Evolutionary conservation across 2,113 vertebrate species (phyloP).

Genomic region (Laticauda laticaudata): DNA sequence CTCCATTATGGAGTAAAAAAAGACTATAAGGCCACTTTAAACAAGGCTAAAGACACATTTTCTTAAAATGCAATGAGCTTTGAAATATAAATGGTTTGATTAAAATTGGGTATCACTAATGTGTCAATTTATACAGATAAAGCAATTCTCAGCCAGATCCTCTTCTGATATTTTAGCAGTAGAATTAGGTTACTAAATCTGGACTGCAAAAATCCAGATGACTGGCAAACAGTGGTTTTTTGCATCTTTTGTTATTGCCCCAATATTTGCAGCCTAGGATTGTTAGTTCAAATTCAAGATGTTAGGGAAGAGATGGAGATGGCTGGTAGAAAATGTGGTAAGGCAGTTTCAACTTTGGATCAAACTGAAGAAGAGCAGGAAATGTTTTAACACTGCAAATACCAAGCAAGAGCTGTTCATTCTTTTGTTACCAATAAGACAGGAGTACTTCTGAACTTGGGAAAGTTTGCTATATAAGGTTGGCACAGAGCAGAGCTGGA

Average conservation of each 20-base stretch:
- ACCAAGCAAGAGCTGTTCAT: background rate
- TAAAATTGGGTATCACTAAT: background rate
- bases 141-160: background rate
- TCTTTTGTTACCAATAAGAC: constrained; percentile 1
- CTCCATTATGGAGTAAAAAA: background rate
- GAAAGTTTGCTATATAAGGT: constrained; percentile 44
- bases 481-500: constrained; percentile 46
- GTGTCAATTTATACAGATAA: background rate
- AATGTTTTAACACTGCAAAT: background rate
- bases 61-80: background rate
- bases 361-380: background rate
- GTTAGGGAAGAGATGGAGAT: background rate
- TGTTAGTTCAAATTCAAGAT: background rate
- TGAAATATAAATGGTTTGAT: background rate
- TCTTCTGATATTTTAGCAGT: background rate
- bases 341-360: background rate
- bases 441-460: constrained; percentile 44
- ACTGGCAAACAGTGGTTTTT: background rate
- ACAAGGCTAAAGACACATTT: background rate
- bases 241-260: background rate
- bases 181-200: background rate
- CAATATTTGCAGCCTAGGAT: background rate
- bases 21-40: background rate
- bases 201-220: background rate
- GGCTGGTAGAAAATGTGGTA: background rate